Base-by-base conservation (phyloP, 1,140 invertebrate species). In the Drosophila navojoa region DNA sequence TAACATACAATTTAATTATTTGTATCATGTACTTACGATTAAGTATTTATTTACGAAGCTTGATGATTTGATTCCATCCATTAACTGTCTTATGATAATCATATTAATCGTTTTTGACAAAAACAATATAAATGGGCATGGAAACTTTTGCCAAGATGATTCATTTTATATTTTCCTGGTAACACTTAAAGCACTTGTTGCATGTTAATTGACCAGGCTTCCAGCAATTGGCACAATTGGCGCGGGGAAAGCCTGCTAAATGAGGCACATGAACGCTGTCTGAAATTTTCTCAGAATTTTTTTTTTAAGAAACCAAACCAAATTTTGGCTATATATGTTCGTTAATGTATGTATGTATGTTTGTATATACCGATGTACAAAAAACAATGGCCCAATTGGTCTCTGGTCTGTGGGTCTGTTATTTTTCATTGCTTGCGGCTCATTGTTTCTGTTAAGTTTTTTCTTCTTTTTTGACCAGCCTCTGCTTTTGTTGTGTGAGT, bases 161-260 rank as follows among this genome's bases (percentile, higher is more conserved):
- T 61, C 54, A 45, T 60, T 45, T 44, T 47, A 38, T 40, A 50
- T 29, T 22, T 86, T 81, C 81, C 68, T 53, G 67, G 71, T 86
- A 81, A 53, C 11, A 72, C 53, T 47, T 35, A 15, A 32, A 29
- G 59, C 76, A 77, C 82, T 75, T 75, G 80, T 76, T 64, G 79
- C 82, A 86, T 86, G 63, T 81, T 87, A 87, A 86, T 86, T 86
- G 71, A 58, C n/a, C 42, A 9, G 38, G 19, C 45, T 40, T 15
- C 47, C 44, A 45, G n/a, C 42, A 15, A 45, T 16, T 45, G 42
- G 5, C 47, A 52, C 35, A 38, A 66, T 66, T 66, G 50, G 7
- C 27, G 25, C 27, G 53, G 71, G 82, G 62, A 69, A 87, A 76
- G 67, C 61, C 69, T 60, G 32, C 32, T 75, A 71, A 71, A 71